Base-by-base conservation (phyloP, 2,113 vertebrate genomes). In the Patagioenas fasciata region DNA sequence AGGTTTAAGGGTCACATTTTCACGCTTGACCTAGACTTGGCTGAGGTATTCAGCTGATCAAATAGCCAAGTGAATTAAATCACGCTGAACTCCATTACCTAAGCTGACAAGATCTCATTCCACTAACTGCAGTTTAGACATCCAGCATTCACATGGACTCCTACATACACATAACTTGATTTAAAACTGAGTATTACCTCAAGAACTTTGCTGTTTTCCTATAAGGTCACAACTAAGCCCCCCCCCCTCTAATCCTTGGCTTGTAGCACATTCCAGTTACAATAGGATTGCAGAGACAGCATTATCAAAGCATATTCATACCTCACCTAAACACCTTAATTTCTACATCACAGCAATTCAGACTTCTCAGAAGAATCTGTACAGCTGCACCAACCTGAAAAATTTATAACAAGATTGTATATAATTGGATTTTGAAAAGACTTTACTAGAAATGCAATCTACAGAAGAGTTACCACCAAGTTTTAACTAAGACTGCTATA, bases 301-400 rank as follows among this genome's bases (percentile, higher is more conserved):
- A 69, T 48, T 75, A 75, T 13, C 18, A 75, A 82, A 88, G 36
- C 21, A 48, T 62, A 65, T 38, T 69, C 32, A 72, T 65, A 24
- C 42, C 66, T 77, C 74, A 67, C 40, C 34, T 82, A 82, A 93
- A 85, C 57, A 85, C 20, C 24, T 85, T 40, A 21, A 82, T 89
- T 81, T 79, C 34, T 0, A 0, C 29, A 65, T 66, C 42, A 44
- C 34, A 70, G 54, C 5, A 61, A 60, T 80, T 57, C 70, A 56
- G 38, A 71, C 10, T n/a, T 72, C 38, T 71, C 78, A 54, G 13
- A 87, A 6, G 5, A 77, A 74, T 32, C 48, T 64, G 10, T 18
- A 84, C 12, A 88, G 42, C 20, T 60, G 42, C 8, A 88, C 13
- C 24, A 90, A 80, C 36, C 6, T 8, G 4, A 81, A 57, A 51